Conservation (phyloP, 2,797 vertebrate species). For the Danio albolineatus region DNA sequence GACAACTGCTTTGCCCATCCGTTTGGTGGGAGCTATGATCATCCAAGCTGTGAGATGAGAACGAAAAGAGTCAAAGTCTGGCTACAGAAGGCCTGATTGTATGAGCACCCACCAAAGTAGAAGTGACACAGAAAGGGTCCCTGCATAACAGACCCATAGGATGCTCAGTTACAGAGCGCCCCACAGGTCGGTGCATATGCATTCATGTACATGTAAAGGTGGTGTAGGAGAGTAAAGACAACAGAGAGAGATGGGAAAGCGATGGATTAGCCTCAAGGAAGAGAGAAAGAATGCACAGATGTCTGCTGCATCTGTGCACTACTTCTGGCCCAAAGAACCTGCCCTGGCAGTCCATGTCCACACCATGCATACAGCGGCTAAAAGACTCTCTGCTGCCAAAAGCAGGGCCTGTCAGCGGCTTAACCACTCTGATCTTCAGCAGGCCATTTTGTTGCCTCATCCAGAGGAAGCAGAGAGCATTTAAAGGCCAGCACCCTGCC, state of each 20-base stretch:
- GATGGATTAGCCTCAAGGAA: conserved; percentile 60
- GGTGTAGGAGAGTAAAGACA: conserved; percentile 37
- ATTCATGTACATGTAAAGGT: conserved; percentile 28
- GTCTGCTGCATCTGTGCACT: conserved; percentile 68
- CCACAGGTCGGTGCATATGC: conserved; percentile 39
- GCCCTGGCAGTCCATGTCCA: conserved; percentile 53
- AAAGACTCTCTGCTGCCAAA: conserved; percentile 63
- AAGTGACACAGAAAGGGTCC: conserved; percentile 48
- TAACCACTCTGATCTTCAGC: conserved; percentile 82
- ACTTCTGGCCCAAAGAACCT: conserved; percentile 59
- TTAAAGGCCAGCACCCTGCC: conserved; percentile 55
- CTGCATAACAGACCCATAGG: background rate
- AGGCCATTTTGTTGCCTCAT: conserved; percentile 57
- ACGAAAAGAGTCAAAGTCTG: conserved; percentile 73
- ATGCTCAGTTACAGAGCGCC: conserved; percentile 22
- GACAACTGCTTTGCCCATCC: conserved; percentile 70
- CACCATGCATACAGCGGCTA: conserved; percentile 64
- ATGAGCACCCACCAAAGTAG: conserved; percentile 66
- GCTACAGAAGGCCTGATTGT: conserved; percentile 67
- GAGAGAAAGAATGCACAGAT: conserved; percentile 64
- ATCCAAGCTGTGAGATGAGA: conserved; percentile 68
- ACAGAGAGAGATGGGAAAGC: conserved; percentile 47
- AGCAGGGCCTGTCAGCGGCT: conserved; percentile 70
- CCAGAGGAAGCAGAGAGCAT: conserved; percentile 57
- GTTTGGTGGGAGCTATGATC: conserved; percentile 74